Base-by-base conservation (phyloP, 2,113 vertebrate species). In the Isurus oxyrinchus region DNA sequence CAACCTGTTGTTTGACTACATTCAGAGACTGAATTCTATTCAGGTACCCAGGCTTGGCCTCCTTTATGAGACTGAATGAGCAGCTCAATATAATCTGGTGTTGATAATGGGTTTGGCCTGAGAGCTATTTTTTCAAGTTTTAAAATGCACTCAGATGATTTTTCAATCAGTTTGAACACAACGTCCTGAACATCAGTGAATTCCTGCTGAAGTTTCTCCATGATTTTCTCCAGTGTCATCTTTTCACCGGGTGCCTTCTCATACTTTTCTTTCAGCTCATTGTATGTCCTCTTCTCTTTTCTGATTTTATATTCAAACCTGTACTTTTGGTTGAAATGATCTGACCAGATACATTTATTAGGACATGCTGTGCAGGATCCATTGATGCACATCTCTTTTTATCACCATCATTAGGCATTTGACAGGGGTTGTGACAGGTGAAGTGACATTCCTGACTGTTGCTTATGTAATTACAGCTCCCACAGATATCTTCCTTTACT, bases 251-350 rank as follows among this genome's bases (percentile, higher is more conserved):
- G 61, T 6, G 97, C 97, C 8, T 96, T 95, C 91, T 97, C 96
- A 44, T 97, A 97, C 79, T 97, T 49, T 49, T 49, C 44, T 49
- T 49, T 49, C 44, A 49, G 44, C 44, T 49, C 44, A 49, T 49
- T 49, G 14, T 96, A n/a, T 2, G 96, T 97, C 40, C 86, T 96
- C 96, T 84, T 97, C 67, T 96, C 96, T 19, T 13, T 96, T 40
- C 81, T 63, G 0, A 57, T 27, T 3, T 3, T 0, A 86, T 97
- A 97, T 0, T 35, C n/a, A 96, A 96, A 97, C 44, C n/a, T 96
- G 67, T 97, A 97, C 53, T 96, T 96, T 79, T 97, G 96, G 96
- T 96, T 96, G 35, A 5, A 88, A 87, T 98, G 98, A 0, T 55
- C 10, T 0, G 0, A 96, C 97, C 97, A 97, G 13, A 10, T 0